These are phyloP conservation scores for Cottoperca gobio DNA, from an alignment of 2,797 vertebrate species.

Conservation along the genomic window DNA sequence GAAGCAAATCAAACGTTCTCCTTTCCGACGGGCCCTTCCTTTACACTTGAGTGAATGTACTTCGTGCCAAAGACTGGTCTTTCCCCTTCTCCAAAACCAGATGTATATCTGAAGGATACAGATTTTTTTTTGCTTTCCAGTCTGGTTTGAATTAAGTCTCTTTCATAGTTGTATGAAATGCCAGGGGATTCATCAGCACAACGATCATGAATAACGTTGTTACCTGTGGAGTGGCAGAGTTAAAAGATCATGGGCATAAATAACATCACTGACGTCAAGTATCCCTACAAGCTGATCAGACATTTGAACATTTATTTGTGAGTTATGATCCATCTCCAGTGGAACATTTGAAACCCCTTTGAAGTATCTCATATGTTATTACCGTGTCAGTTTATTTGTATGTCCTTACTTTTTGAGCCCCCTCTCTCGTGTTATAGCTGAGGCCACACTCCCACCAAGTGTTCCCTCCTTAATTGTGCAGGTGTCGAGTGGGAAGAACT, in stretches of 20 bases:
- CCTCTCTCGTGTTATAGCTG: constrained; percentile 47
- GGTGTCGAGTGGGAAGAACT: background rate
- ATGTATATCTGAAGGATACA: constrained; percentile 29
- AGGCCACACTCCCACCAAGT: too few species aligned
- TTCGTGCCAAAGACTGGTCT: background rate
- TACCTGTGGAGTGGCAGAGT: constrained; percentile 6
- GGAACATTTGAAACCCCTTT: constrained; percentile 44
- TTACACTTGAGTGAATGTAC: constrained; percentile 18
- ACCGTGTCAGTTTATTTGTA: constrained; percentile 75
- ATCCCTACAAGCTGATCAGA: constrained; percentile 21
- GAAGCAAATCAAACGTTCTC: constrained; percentile 2
- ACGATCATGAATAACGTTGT: constrained; percentile 4
- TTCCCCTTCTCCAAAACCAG: constrained; percentile 40
- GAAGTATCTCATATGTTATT: constrained; percentile 65
- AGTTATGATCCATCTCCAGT: constrained; percentile 47
- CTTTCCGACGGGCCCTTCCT: background rate
- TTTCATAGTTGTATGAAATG: constrained; percentile 9
- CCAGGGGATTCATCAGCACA: constrained; percentile 23
- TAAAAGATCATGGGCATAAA: constrained; percentile 33
- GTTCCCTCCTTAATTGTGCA: too few species aligned
- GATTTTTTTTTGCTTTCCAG: constrained; percentile 3
- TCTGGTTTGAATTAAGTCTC: constrained; percentile 50
- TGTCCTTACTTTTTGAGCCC: constrained; percentile 33
- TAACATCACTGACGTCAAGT: constrained; percentile 54
- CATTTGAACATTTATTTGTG: constrained; percentile 36